phyloP scores from a whole-genome alignment of 2,797 vertebrate genomes.

The Notamacropus eugenii region DNA sequence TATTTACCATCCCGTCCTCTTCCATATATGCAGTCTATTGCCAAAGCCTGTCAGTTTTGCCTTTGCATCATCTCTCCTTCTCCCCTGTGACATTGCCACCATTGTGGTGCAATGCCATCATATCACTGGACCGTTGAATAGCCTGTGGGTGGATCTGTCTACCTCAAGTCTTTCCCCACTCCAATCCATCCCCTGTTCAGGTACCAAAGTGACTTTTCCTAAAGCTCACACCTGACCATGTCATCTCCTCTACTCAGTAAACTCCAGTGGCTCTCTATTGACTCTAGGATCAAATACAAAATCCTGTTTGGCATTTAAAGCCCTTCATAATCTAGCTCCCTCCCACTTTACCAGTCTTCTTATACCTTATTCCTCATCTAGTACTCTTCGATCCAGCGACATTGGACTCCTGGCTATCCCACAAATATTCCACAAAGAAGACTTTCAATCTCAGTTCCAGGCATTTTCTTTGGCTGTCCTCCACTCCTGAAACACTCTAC shows the following conservation, averaged over 20 bases:
- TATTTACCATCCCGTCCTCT: not conserved
- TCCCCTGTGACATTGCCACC: not conserved
- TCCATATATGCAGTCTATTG: not conserved
- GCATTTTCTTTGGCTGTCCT: not conserved
- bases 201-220: not conserved
- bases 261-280: not conserved
- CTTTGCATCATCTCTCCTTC: not conserved
- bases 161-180: not conserved
- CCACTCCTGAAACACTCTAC: not conserved
- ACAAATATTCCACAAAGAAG: not conserved
- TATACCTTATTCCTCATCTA: not conserved
- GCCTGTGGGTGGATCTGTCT: not conserved
- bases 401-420: not conserved
- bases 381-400: not conserved
- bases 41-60: not conserved
- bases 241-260: not conserved
- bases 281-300: not conserved
- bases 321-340: not conserved
- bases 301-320: not conserved
- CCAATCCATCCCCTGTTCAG: not conserved
- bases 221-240: not conserved
- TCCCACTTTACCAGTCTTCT: not conserved
- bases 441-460: not conserved
- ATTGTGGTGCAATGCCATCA: not conserved
- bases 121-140: not conserved